These are phyloP conservation scores for Eupithecia pulchellata DNA, from an alignment of 2,888 invertebrate species.

Conservation along the genomic window DNA sequence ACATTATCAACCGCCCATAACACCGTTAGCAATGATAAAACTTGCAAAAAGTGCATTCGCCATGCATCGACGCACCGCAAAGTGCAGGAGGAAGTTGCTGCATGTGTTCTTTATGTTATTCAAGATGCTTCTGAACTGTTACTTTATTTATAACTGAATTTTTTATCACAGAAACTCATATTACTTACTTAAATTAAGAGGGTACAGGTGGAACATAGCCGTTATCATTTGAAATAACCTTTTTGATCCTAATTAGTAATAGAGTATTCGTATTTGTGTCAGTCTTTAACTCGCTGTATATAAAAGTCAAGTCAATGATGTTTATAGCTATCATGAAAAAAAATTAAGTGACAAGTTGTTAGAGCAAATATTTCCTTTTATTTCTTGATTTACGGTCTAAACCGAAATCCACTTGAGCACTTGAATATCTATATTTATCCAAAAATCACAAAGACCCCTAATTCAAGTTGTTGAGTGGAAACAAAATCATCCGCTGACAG, in stretches of 20 bases:
- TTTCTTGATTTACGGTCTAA: neutral
- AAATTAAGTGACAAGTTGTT: neutral
- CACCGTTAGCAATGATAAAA: conserved; percentile 42
- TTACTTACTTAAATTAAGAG: neutral
- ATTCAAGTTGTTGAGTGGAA: conserved; percentile 31
- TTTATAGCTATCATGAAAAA: neutral
- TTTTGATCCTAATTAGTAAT: neutral
- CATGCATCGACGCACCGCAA: conserved; percentile 37
- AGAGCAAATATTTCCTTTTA: neutral
- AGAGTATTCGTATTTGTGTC: neutral
- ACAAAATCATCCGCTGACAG: conserved; percentile 33
- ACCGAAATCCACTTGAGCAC: neutral
- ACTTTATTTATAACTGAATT: neutral
- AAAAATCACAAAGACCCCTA: conserved; percentile 17
- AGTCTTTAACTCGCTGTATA: too few relatives aligned
- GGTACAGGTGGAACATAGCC: neutral
- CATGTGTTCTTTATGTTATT: conserved; percentile 10
- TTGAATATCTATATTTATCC: conserved; percentile 18
- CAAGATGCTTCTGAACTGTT: neutral
- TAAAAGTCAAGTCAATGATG: neutral
- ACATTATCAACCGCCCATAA: conserved; percentile 36
- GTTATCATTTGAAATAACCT: neutral
- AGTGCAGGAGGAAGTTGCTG: conserved; percentile 34
- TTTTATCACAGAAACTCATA: neutral
- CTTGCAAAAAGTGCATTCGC: conserved; percentile 45